Evolutionary conservation across 2,888 invertebrate genomes (phyloP).

Genomic region (Taphrorychus bicolor): DNA sequence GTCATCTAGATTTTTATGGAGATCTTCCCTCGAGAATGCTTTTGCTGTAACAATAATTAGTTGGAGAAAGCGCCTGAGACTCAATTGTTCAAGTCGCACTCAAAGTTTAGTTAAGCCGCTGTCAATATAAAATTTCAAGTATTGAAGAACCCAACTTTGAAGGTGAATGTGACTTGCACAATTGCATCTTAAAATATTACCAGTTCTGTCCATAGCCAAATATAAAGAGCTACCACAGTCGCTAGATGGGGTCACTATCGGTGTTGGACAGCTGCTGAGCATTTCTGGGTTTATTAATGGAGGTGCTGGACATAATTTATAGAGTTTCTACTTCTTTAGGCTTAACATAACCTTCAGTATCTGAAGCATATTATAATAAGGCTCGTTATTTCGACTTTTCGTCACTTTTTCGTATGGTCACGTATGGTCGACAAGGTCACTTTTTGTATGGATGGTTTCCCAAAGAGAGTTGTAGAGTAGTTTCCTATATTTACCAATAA

Average conservation of each 20-base stretch:
- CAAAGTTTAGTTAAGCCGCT: too few species aligned
- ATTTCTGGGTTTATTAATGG: slow-evolving; percentile 49
- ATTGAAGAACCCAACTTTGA: too few species aligned
- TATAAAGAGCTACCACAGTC: slow-evolving; percentile 48
- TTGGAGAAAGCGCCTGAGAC: too few species aligned
- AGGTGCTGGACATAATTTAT: slow-evolving; percentile 57
- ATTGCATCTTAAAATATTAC: slow-evolving; percentile 50
- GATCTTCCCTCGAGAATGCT: slow-evolving; percentile 33
- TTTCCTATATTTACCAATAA: too few species aligned
- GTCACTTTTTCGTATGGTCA: too few species aligned
- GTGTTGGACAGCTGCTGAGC: slow-evolving; percentile 23
- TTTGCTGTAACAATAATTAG: slow-evolving; percentile 12
- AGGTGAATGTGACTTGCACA: too few species aligned
- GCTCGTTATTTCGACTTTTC: too few species aligned
- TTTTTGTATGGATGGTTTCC: too few species aligned
- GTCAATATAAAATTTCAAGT: too few species aligned
- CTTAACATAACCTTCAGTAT: slow-evolving; percentile 52
- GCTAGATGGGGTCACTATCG: slow-evolving; percentile 36
- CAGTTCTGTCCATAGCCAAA: slow-evolving; percentile 53
- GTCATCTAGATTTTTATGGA: slow-evolving; percentile 7
- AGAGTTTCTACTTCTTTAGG: slow-evolving; percentile 53
- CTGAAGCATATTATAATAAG: slow-evolving; percentile 43
- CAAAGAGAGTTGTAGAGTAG: too few species aligned
- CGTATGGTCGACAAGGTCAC: too few species aligned
- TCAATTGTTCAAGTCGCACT: too few species aligned